Conservation (phyloP, 1,140 invertebrate species). For the Megalopta genalis region DNA sequence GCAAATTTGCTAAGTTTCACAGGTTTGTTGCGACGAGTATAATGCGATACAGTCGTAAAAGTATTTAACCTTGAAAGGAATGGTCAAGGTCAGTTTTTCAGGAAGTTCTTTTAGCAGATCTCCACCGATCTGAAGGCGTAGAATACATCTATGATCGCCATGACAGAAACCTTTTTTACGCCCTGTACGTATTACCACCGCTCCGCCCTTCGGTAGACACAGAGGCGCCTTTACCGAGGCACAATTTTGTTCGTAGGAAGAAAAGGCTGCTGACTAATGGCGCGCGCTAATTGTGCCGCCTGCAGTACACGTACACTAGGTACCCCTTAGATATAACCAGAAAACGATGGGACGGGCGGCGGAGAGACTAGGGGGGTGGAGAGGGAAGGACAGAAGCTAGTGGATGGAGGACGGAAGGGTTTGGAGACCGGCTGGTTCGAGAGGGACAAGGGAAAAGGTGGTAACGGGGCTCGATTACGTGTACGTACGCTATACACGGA, state of each 20-base stretch:
- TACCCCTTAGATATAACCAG: slow-evolving; percentile 39
- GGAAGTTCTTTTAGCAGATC: too few relatives aligned
- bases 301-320: slow-evolving; percentile 37
- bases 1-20: too few relatives aligned
- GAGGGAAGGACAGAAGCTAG: neutral
- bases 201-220: slow-evolving; percentile 50
- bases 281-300: slow-evolving; percentile 67
- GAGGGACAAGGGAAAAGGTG: neutral
- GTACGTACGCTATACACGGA: slow-evolving; percentile 30
- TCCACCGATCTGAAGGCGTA: too few relatives aligned
- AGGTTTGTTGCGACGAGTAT: too few relatives aligned
- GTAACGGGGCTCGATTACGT: neutral
- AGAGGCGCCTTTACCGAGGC: slow-evolving; percentile 59
- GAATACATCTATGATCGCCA: too few relatives aligned
- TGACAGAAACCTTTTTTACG: too few relatives aligned
- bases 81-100: too few relatives aligned
- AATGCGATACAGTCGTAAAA: too few relatives aligned
- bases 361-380: neutral
- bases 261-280: slow-evolving; percentile 71
- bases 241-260: slow-evolving; percentile 62
- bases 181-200: neutral
- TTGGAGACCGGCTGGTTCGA: neutral
- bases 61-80: too few relatives aligned
- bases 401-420: neutral
- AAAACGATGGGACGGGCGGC: slow-evolving; percentile 11